Percentiles rank a stretch among this genome's conserved stretches.
phyloP scores from a whole-genome alignment of 2,113 vertebrate species.

The Zosterops japonicus region DNA sequence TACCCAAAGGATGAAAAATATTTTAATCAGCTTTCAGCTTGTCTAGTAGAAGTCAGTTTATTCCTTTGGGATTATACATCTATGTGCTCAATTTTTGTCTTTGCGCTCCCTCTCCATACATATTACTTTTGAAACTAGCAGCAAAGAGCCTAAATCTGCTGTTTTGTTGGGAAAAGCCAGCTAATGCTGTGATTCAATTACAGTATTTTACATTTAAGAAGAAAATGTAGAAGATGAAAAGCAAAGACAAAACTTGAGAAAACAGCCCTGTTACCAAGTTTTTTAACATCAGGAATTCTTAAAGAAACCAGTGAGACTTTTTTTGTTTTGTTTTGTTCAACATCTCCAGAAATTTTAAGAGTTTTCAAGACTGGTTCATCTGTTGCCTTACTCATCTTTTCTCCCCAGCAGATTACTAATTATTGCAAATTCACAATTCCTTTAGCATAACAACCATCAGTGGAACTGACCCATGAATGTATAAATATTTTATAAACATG shows the following conservation, averaged over 20 bases:
- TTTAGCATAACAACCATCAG: background rate
- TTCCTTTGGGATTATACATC: conserved; percentile 69
- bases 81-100: conserved; percentile 68
- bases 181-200: conserved; percentile 58
- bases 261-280: background rate
- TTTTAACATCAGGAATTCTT: background rate
- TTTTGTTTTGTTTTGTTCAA: background rate
- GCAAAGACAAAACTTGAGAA: background rate
- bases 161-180: conserved; percentile 31
- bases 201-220: conserved; percentile 26
- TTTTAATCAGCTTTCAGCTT: conserved; percentile 81
- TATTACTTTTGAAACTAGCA: conserved; percentile 52
- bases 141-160: conserved; percentile 41
- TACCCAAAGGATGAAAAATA: conserved; percentile 81
- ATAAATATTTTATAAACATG: background rate
- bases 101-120: background rate
- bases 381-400: background rate
- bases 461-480: background rate
- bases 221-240: background rate
- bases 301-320: background rate
- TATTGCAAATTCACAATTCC: background rate
- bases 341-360: background rate
- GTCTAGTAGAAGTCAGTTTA: conserved; percentile 74
- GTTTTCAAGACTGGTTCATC: background rate
- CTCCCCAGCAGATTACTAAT: background rate